These are phyloP conservation scores for Prunella himalayana DNA, from an alignment of 2,113 vertebrate species.

Conservation along the genomic window DNA sequence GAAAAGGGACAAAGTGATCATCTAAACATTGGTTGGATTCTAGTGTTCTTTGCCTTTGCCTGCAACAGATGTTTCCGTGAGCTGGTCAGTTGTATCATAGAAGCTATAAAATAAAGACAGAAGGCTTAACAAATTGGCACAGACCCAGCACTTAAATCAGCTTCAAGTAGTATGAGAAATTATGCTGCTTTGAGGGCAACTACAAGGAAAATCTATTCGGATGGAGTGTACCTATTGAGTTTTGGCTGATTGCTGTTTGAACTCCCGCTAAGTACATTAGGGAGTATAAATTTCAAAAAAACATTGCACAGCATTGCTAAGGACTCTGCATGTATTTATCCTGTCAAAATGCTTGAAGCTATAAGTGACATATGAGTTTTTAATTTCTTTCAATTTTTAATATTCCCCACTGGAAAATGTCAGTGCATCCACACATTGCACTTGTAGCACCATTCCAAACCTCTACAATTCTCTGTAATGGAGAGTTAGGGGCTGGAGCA, in stretches of 20 bases:
- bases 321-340: slow-evolving; percentile 3
- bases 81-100: slow-evolving; percentile 62
- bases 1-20: slow-evolving; percentile 10
- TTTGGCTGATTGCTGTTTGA: slow-evolving; percentile 70
- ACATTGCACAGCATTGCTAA: neutral
- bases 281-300: slow-evolving; percentile 48
- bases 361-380: slow-evolving; percentile 17
- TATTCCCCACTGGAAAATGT: neutral
- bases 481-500: neutral
- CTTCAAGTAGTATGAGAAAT: slow-evolving; percentile 64
- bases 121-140: slow-evolving; percentile 64
- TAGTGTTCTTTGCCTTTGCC: slow-evolving; percentile 42
- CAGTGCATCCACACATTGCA: neutral
- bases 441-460: neutral
- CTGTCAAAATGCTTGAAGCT: slow-evolving; percentile 1
- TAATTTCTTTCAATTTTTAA: slow-evolving; percentile 38
- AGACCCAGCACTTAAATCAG: slow-evolving; percentile 62
- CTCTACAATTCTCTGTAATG: neutral
- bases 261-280: slow-evolving; percentile 39
- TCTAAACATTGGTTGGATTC: slow-evolving; percentile 8
- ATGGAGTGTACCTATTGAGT: slow-evolving; percentile 44
- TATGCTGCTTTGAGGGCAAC: slow-evolving; percentile 54
- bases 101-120: slow-evolving; percentile 65
- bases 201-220: slow-evolving; percentile 37
- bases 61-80: slow-evolving; percentile 65